A percentile compares a stretch with the other conserved stretches of the same genome.
These are phyloP conservation scores for Thyatira batis DNA, from an alignment of 2,888 invertebrate genomes.

Conservation along the genomic window DNA sequence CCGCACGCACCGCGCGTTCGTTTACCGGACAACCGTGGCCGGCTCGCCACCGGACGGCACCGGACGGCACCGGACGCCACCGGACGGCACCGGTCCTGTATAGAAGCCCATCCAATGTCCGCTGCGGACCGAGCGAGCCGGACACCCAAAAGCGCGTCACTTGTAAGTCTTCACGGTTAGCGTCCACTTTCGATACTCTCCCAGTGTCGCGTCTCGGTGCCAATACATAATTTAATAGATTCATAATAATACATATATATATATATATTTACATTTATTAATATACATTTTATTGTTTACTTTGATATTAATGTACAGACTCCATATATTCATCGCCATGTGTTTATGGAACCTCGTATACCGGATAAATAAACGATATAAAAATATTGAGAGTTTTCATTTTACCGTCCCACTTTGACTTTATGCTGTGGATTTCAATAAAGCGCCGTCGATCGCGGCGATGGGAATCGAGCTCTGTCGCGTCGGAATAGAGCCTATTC, in stretches of 20 bases:
- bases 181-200: slow-evolving; percentile 62
- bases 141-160: not conserved
- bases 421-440: slow-evolving; percentile 30
- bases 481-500: slow-evolving; percentile 22
- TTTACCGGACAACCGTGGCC: slow-evolving; percentile 26
- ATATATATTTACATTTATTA: slow-evolving; percentile 70
- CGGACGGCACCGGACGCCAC: not conserved
- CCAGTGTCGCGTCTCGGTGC: slow-evolving; percentile 66
- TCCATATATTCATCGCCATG: slow-evolving; percentile 71
- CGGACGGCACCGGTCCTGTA: not conserved
- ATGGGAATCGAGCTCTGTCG: slow-evolving; percentile 12
- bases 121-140: not conserved
- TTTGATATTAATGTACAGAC: slow-evolving; percentile 78
- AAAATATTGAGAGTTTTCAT: slow-evolving; percentile 50
- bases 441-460: not conserved
- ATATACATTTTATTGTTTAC: slow-evolving; percentile 73
- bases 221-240: slow-evolving; percentile 67
- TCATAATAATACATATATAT: slow-evolving; percentile 67
- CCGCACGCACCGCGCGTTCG: slow-evolving; percentile 37
- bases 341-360: slow-evolving; percentile 75
- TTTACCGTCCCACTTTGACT: slow-evolving; percentile 34
- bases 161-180: slow-evolving; percentile 34
- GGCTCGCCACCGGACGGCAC: slow-evolving; percentile 19
- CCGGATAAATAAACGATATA: slow-evolving; percentile 70
- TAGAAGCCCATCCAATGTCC: not conserved